phyloP scores from a whole-genome alignment of 2,888 invertebrate species.

The Timema podura region DNA sequence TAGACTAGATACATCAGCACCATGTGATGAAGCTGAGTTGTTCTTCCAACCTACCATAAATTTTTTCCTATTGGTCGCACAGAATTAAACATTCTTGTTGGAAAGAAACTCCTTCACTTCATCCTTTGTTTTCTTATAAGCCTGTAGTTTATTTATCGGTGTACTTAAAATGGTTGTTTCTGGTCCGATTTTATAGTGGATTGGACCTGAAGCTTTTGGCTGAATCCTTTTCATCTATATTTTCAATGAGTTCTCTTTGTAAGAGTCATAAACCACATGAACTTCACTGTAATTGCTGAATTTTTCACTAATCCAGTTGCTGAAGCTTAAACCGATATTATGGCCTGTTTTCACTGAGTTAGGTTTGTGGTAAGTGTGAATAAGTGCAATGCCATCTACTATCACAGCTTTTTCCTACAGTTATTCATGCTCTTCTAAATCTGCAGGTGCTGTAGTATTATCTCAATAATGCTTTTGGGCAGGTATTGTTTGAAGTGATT shows the following conservation, averaged over 20 bases:
- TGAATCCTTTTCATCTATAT: background rate
- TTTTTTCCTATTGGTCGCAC: background rate
- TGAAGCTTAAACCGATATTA: background rate
- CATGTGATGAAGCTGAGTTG: background rate
- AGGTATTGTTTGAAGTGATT: too few species aligned
- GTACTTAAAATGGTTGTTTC: background rate
- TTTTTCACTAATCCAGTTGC: background rate
- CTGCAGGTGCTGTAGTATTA: background rate
- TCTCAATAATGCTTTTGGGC: background rate
- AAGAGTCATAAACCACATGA: background rate
- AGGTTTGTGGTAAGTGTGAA: background rate
- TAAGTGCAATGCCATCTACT: too few species aligned
- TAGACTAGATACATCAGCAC: background rate
- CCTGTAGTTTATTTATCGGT: background rate
- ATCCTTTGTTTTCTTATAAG: background rate
- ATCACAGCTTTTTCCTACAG: too few species aligned
- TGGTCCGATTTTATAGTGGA: background rate
- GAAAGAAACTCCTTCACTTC: background rate
- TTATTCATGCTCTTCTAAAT: background rate
- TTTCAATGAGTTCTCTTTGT: background rate
- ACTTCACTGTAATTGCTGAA: background rate
- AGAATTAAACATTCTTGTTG: background rate
- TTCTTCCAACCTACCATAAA: background rate
- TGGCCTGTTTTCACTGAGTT: background rate
- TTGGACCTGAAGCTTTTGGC: background rate